Evolutionary conservation across 1,140 invertebrate species (phyloP), one percentile per base, ranked within the genome.

Genomic region (Hestina assimilis): DNA sequence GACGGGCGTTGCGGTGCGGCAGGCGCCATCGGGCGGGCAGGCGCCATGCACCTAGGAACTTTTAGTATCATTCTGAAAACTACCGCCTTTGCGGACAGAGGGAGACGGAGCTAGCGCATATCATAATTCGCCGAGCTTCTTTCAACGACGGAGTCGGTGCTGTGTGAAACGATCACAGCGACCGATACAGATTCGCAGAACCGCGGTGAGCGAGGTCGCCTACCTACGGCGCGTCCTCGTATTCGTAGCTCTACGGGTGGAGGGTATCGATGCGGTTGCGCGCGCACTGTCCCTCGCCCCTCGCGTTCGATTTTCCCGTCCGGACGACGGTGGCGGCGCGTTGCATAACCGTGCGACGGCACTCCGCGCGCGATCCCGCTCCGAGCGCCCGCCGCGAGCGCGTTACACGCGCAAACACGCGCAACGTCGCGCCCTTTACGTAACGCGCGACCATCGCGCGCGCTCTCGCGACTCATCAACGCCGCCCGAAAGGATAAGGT

Each of bases 261-360:
- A 23, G 61, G 70, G 69, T 82, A 75, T 80, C 81, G 79, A 77
- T 67, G 79, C 74, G 78, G 75, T 40, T 79, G 83, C 79, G 81
- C 79, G 78, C 81, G 76, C 79, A 75, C 20, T 40, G 35, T 57
- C 70, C 67, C 75, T 71, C 76, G 72, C 72, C 75, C 70, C 75
- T 69, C 65, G 63, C 70, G 63, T 84, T 86, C 81, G 81, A 84
- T 86, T 79, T 80, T 75, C 76, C 69, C 48, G 73, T 70, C 75
- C 71, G 74, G 75, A 75, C 74, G 74, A 75, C 76, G 63, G 78
- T 79, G 75, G 80, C 74, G 79, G 82, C 80, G 77, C 82, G 79
- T 87, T 87, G 83, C 84, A 87, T 87, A 87, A 87, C 81, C 70
- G 63, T 66, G 75, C 69, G 74, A 66, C 79, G 75, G 76, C 82